Base-by-base conservation (phyloP, 2,797 vertebrate genomes). In the Hippopotamyrus pictus region DNA sequence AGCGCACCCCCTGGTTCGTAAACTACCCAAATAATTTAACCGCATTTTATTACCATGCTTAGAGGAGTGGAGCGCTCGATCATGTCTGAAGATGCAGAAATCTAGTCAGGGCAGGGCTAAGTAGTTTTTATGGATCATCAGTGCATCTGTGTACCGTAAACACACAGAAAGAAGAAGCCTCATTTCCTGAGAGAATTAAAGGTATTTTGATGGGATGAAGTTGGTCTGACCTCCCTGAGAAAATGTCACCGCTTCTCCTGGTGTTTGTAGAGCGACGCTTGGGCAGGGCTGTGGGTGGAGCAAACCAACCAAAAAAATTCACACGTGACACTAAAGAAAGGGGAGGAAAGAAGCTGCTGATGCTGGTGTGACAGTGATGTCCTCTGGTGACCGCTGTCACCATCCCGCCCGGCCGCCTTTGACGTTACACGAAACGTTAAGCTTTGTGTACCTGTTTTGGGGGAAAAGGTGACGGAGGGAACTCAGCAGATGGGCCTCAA, bases 1-100 rank as follows among this genome's bases (percentile, higher is more conserved):
- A 90, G 50, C 62, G 22, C 25, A n/a, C 86, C 84, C 89, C 86
- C 89, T 33, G 65, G 51, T 90, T 83, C n/a, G 89, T 90, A 90
- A 90, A 88, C 73, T 48, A 46, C 69, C 89, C 25, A 88, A 90
- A 90, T 90, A 88, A 90, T 88, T 88, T 62, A 65, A 5, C 73
- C 53, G 11, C 37, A 44, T 88, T 88, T 84, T 84, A 88, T 83
- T 88, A 51, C 53, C 29, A 17, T 17, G 25, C 17, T 37, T 69
- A 54, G 17, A 53, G 46, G 25, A 5, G 29, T 6, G 46, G 84
- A 19, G 46, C 14, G 54, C 37, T 59, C 87, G 44, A 37, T 46
- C 33, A 17, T 8, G 69, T 33, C 89, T 53, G 69, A 51, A 82
- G 87, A 79, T 1, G 46, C 62, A 37, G 86, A n/a, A 51, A 53